These are phyloP conservation scores for Hemicrepidius hirtus DNA, from an alignment of 2,888 invertebrate species.

Conservation along the genomic window DNA sequence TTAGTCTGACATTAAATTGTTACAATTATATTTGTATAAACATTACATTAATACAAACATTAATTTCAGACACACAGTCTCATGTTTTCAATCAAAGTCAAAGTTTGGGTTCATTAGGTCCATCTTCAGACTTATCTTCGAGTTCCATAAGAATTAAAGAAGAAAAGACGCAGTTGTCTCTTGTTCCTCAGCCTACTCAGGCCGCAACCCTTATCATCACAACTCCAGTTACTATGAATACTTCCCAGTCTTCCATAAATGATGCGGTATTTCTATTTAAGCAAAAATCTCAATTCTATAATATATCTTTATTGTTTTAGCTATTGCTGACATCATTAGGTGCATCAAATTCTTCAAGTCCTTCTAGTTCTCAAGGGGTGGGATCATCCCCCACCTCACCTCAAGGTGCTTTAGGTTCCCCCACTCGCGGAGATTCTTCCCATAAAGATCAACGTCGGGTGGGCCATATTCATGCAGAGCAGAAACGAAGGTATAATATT, in stretches of 20 bases:
- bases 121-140: slow-evolving; percentile 52
- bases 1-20: too few relatives aligned
- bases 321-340: slow-evolving; percentile 60
- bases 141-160: slow-evolving; percentile 62
- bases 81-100: slow-evolving; percentile 58
- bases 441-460: slow-evolving; percentile 84
- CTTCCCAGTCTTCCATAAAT: slow-evolving; percentile 65
- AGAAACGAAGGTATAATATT: slow-evolving; percentile 95
- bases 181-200: slow-evolving; percentile 72
- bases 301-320: slow-evolving; percentile 39
- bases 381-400: slow-evolving; percentile 79
- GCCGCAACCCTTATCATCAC: slow-evolving; percentile 71
- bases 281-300: not conserved
- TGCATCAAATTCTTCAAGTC: slow-evolving; percentile 70
- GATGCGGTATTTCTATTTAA: slow-evolving; percentile 62
- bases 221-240: slow-evolving; percentile 71
- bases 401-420: slow-evolving; percentile 69
- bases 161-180: slow-evolving; percentile 69
- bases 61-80: slow-evolving; percentile 55
- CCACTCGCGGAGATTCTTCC: slow-evolving; percentile 73
- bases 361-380: slow-evolving; percentile 72
- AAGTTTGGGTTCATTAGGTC: slow-evolving; percentile 42
- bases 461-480: slow-evolving; percentile 96
- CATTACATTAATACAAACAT: too few relatives aligned
- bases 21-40: too few relatives aligned